phyloP scores from a whole-genome alignment of 2,888 invertebrate genomes.

The Drosophila meridionalis region DNA sequence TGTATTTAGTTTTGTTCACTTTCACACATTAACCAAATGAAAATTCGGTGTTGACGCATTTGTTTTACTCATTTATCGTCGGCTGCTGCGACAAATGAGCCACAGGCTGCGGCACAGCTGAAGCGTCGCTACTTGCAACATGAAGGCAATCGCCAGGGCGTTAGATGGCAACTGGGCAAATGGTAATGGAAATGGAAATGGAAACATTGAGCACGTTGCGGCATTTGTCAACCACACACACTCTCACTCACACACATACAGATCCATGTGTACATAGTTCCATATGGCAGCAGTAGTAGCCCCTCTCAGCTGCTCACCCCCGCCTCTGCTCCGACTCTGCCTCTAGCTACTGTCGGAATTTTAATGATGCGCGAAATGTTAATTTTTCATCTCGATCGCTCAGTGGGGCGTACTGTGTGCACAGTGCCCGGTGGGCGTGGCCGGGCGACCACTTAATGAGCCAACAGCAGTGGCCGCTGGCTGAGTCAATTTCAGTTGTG shows the following conservation, averaged over 20 bases:
- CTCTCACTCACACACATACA: background rate
- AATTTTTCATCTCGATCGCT: slow-evolving; percentile 77
- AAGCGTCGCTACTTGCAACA: slow-evolving; percentile 46
- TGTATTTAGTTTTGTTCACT: slow-evolving; percentile 55
- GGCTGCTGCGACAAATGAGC: slow-evolving; percentile 70
- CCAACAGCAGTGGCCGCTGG: slow-evolving; percentile 25
- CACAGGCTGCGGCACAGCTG: slow-evolving; percentile 71
- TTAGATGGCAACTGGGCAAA: slow-evolving; percentile 46
- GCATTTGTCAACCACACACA: slow-evolving; percentile 72
- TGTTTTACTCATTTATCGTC: slow-evolving; percentile 71
- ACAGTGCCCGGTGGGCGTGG: slow-evolving; percentile 38
- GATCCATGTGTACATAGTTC: slow-evolving; percentile 32
- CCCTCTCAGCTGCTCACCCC: background rate
- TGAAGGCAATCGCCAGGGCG: slow-evolving; percentile 40
- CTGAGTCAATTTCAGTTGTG: slow-evolving; percentile 46
- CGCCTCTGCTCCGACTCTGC: background rate
- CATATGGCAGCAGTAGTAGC: slow-evolving; percentile 57
- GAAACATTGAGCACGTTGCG: slow-evolving; percentile 79
- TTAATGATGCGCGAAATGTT: slow-evolving; percentile 80
- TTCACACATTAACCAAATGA: slow-evolving; percentile 82
- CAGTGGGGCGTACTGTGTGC: slow-evolving; percentile 22
- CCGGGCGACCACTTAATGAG: slow-evolving; percentile 59
- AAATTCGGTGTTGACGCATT: slow-evolving; percentile 82
- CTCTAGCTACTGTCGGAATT: slow-evolving; percentile 64
- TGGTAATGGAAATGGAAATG: slow-evolving; percentile 64